phyloP scores from a whole-genome alignment of 2,888 invertebrate species.

The Tiphia femorata region DNA sequence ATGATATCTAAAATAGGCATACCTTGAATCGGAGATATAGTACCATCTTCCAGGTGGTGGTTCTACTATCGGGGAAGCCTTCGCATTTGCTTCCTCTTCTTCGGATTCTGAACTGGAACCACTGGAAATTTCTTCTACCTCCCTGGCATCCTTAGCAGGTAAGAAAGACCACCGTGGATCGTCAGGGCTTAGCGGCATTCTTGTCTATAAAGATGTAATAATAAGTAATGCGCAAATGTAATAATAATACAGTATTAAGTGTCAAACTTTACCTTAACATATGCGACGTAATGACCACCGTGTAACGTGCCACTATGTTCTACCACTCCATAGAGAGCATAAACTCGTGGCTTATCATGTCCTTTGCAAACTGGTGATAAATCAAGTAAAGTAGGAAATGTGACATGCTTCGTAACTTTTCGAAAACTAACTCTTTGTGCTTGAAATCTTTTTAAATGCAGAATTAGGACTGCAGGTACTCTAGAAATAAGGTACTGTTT shows the following conservation, averaged over 20 bases:
- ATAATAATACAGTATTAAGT: not conserved
- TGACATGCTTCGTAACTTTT: constrained; percentile 89
- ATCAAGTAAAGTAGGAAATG: constrained; percentile 88
- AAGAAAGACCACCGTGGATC: constrained; percentile 82
- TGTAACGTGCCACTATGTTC: constrained; percentile 94
- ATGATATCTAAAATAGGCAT: constrained; percentile 1
- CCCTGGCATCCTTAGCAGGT: constrained; percentile 70
- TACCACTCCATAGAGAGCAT: constrained; percentile 94
- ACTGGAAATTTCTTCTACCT: constrained; percentile 40
- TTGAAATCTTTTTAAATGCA: constrained; percentile 97
- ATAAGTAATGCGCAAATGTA: not conserved
- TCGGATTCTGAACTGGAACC: constrained; percentile 69
- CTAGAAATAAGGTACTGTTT: constrained; percentile 89
- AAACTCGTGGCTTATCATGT: constrained; percentile 74
- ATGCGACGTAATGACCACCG: constrained; percentile 94
- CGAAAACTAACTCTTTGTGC: constrained; percentile 76
- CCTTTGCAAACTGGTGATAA: constrained; percentile 90
- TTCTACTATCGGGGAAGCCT: constrained; percentile 62
- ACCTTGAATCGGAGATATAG: constrained; percentile 89
- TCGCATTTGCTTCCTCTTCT: constrained; percentile 64
- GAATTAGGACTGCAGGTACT: constrained; percentile 93
- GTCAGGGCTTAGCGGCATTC: constrained; percentile 74
- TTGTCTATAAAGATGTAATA: constrained; percentile 48
- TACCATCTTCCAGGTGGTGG: constrained; percentile 89
- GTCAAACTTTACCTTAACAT: constrained; percentile 80